These are phyloP conservation scores for Sweltsa coloradensis DNA, from an alignment of 1,140 invertebrate species.

Conservation along the genomic window DNA sequence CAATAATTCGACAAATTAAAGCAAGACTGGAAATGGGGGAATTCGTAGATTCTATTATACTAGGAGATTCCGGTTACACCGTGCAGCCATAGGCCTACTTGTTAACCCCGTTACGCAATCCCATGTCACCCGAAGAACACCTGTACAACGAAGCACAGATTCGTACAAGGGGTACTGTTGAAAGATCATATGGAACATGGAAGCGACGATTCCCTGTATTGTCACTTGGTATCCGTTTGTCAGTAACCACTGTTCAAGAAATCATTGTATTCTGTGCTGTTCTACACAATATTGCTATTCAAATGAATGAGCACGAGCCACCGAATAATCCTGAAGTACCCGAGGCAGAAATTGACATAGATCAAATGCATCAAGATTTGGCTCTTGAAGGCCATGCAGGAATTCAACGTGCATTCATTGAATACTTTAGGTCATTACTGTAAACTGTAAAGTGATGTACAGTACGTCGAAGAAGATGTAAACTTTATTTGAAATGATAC, in stretches of 20 bases:
- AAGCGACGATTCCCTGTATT: conserved; percentile 29
- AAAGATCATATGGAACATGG: conserved; percentile 26
- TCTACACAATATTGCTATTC: conserved; percentile 27
- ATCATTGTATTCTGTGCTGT: conserved; percentile 28
- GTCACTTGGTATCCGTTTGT: conserved; percentile 19
- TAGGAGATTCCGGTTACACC: conserved; percentile 23
- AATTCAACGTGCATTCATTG: background rate
- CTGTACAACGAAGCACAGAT: conserved; percentile 21
- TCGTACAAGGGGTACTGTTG: conserved; percentile 28
- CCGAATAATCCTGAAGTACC: background rate
- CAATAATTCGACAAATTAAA: conserved; percentile 14
- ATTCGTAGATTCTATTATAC: conserved; percentile 19
- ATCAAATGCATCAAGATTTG: background rate
- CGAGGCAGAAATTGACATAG: background rate
- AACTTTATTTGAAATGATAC: too few species aligned
- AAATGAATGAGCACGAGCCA: conserved; percentile 10
- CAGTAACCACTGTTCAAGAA: conserved; percentile 20
- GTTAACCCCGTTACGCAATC: conserved; percentile 10
- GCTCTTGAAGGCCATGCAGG: background rate
- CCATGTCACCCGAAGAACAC: conserved; percentile 6
- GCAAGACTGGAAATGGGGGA: conserved; percentile 14
- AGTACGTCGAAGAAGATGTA: too few species aligned
- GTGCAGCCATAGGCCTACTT: background rate
- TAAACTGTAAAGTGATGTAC: too few species aligned
- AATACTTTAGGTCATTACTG: background rate